Evolutionary conservation across 2,113 vertebrate species (phyloP).

Genomic region (Brachyistius frenatus): DNA sequence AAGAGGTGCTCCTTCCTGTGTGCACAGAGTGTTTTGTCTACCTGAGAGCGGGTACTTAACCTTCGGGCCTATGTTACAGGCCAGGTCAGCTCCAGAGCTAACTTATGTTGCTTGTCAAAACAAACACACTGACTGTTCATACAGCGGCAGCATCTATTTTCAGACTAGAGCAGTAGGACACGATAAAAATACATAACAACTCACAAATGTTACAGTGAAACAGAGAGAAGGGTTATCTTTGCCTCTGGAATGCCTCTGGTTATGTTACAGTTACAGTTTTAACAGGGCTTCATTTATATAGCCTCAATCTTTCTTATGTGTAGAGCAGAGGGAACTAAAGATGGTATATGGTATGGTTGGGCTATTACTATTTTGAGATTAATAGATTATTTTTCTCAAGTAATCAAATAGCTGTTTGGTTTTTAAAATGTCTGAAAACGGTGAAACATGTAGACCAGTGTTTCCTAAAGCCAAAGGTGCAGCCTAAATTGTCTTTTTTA

Average conservation of each 20-base stretch:
- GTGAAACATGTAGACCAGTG: too few relatives aligned
- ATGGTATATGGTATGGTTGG: neutral
- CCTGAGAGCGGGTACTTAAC: constrained; percentile 33
- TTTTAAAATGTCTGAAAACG: too few relatives aligned
- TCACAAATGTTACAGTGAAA: constrained; percentile 44
- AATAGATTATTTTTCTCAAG: too few relatives aligned
- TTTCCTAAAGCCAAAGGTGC: too few relatives aligned
- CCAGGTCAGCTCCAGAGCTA: constrained; percentile 22
- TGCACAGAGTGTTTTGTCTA: constrained; percentile 14
- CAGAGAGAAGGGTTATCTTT: constrained; percentile 39
- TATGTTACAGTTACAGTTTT: constrained; percentile 5
- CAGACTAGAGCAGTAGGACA: constrained; percentile 50
- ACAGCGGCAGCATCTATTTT: constrained; percentile 44
- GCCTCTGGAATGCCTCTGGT: constrained; percentile 3
- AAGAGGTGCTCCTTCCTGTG: constrained; percentile 26
- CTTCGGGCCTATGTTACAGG: constrained; percentile 24
- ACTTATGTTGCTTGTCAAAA: constrained; percentile 64
- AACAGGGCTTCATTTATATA: neutral
- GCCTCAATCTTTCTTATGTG: neutral
- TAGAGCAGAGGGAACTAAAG: neutral
- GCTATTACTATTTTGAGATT: too few relatives aligned
- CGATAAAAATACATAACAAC: constrained; percentile 63
- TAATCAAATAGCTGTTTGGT: too few relatives aligned
- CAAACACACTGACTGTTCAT: constrained; percentile 58
- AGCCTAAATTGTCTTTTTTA: too few relatives aligned